Evolutionary conservation across 2,888 invertebrate species (phyloP), one percentile per base, ranked within the genome.

Genomic region (Cheilosia scutellata): DNA sequence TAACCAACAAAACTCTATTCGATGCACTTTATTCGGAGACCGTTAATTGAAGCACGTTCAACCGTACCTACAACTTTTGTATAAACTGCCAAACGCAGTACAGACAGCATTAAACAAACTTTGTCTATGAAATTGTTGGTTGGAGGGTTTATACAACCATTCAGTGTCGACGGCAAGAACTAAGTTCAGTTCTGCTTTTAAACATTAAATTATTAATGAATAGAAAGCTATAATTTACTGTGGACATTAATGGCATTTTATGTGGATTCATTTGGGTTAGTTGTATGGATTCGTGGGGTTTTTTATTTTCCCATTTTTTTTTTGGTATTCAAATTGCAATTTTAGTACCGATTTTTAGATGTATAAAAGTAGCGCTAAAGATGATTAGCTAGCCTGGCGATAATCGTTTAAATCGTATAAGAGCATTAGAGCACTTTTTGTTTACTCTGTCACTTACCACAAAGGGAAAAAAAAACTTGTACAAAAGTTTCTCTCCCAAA

Each of bases 21-120:
- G 44, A 44, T 29, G 16, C 31, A 47, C 63, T 63, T 16, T 20
- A 33, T 20, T 6, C n/a, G 5, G 13, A 65, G 49, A 25, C 49
- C 42, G 37, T 51, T 37, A 65, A 65, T 51, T 65, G 25, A 25
- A 47, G 33, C 37, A 33, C 20, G 33, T 65, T 25, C 65, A 63
- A 63, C 49, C 2, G 40, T 27, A 29, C 25, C 25, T 7, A 29
- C 40, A 66, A 42, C 66, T 40, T 40, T 5, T 65, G 33, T 51
- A 13, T n/a, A 66, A 42, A 40, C 53, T 53, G 40, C 16, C 66
- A 53, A 65, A n/a, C 13, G 42, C 40, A 42, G 33, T n/a, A 7
- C 53, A 53, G 51, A 66, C 37, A 51, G 27, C 63, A 20, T 16
- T 63, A 51, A 65, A 20, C 42, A 53, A 66, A 66, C 29, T 66